phyloP scores from a whole-genome alignment of 1,140 invertebrate species.

The Plodia interpunctella region DNA sequence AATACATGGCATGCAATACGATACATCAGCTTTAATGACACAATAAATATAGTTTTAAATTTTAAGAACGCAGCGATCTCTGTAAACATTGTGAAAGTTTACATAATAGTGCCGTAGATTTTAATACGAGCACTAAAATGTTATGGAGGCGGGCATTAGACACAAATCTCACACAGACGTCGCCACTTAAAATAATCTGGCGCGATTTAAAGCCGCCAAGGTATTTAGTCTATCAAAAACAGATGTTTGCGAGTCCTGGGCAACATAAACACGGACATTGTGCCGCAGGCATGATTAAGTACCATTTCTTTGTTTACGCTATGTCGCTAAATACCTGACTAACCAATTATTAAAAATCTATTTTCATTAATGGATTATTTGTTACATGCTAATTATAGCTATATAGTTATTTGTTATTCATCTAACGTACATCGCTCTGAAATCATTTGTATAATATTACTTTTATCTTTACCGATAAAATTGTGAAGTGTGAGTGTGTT shows the following conservation, averaged over 20 bases:
- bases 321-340: neutral
- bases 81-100: constrained; percentile 19
- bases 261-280: constrained; percentile 38
- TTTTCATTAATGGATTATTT: constrained; percentile 4
- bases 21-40: constrained; percentile 8
- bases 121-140: constrained; percentile 46
- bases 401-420: too few relatives aligned
- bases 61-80: neutral
- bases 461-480: too few relatives aligned
- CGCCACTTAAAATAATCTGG: constrained; percentile 74
- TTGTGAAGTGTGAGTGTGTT: too few relatives aligned
- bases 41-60: constrained; percentile 24
- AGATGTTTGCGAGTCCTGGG: constrained; percentile 62
- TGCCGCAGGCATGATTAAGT: constrained; percentile 33
- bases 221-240: constrained; percentile 72
- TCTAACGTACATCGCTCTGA: too few relatives aligned
- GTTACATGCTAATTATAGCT: neutral
- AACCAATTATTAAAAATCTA: neutral
- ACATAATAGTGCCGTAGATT: constrained; percentile 31
- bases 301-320: constrained; percentile 27
- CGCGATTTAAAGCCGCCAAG: constrained; percentile 70
- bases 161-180: constrained; percentile 65
- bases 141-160: constrained; percentile 44
- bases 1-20: constrained; percentile 32
- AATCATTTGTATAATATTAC: too few relatives aligned